These are phyloP conservation scores for Drosophila algonquin DNA, from an alignment of 2,888 invertebrate genomes.

Conservation along the genomic window DNA sequence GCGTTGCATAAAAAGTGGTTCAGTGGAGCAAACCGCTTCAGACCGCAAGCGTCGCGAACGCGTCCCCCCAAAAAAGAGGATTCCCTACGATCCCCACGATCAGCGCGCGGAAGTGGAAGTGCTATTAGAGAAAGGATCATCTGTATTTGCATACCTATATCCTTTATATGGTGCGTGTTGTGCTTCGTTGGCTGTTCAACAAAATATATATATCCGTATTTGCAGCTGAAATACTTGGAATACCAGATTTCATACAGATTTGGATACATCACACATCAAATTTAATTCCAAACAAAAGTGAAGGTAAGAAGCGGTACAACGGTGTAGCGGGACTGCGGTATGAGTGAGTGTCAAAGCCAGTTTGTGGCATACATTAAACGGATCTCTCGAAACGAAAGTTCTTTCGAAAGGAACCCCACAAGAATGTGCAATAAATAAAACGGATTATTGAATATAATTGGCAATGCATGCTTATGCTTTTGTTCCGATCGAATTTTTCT, in stretches of 20 bases:
- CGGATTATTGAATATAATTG: constrained; percentile 13
- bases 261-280: constrained; percentile 43
- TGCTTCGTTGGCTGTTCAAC: not conserved
- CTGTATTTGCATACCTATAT: not conserved
- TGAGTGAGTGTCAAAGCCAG: constrained; percentile 5
- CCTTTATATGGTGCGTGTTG: constrained; percentile 14
- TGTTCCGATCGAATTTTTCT: not conserved
- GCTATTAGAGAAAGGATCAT: constrained; percentile 40
- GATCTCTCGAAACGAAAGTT: constrained; percentile 24
- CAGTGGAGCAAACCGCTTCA: constrained; percentile 81
- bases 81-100: constrained; percentile 2
- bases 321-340: too few species aligned
- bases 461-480: constrained; percentile 16
- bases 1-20: constrained; percentile 80
- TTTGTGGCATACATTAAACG: constrained; percentile 23
- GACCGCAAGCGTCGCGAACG: constrained; percentile 63
- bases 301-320: constrained; percentile 24
- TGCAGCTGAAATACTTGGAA: constrained; percentile 59
- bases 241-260: constrained; percentile 19
- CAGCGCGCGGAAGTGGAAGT: constrained; percentile 69
- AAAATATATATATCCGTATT: constrained; percentile 11
- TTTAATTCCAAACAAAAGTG: constrained; percentile 31
- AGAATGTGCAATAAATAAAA: constrained; percentile 21
- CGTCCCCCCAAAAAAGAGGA: constrained; percentile 18
- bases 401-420: not conserved